Evolutionary conservation across 2,797 vertebrate genomes (phyloP).

Genomic region (Sebastes hopkinsi): DNA sequence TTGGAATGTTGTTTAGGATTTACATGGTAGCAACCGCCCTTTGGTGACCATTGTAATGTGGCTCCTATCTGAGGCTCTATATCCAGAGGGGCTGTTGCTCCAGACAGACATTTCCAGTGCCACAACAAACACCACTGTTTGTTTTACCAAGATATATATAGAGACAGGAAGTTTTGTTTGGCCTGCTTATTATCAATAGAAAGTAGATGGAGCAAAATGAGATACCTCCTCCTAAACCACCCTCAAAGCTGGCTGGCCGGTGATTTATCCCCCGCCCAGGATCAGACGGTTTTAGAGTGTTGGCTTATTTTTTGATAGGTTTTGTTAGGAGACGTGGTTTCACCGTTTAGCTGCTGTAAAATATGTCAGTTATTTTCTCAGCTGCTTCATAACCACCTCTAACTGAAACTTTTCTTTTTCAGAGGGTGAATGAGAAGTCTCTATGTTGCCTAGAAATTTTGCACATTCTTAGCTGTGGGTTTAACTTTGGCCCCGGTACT

Average conservation of each 20-base stretch:
- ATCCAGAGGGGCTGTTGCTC: conserved; percentile 7
- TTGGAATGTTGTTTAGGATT: background rate
- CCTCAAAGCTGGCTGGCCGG: background rate
- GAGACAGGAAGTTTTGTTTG: conserved; percentile 46
- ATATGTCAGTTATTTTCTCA: conserved; percentile 30
- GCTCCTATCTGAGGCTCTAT: conserved; percentile 22
- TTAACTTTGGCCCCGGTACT: conserved; percentile 1
- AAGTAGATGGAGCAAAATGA: conserved; percentile 30
- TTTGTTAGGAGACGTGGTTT: conserved; percentile 5
- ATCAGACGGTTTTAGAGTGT: background rate
- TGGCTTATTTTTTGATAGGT: background rate
- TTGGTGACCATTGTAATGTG: conserved; percentile 23
- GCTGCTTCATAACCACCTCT: conserved; percentile 4
- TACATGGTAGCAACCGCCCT: background rate
- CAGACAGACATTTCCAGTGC: conserved; percentile 16
- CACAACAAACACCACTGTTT: conserved; percentile 43
- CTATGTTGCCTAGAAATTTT: background rate
- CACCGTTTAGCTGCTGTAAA: conserved; percentile 6
- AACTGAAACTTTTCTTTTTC: background rate
- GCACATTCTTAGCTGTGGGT: conserved; percentile 8
- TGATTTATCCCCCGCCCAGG: background rate
- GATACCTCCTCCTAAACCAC: background rate
- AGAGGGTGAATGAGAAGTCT: background rate
- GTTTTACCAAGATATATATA: conserved; percentile 29
- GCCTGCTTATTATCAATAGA: conserved; percentile 49